phyloP scores from a whole-genome alignment of 2,888 invertebrate genomes.

The Aphidoletes aphidimyza region DNA sequence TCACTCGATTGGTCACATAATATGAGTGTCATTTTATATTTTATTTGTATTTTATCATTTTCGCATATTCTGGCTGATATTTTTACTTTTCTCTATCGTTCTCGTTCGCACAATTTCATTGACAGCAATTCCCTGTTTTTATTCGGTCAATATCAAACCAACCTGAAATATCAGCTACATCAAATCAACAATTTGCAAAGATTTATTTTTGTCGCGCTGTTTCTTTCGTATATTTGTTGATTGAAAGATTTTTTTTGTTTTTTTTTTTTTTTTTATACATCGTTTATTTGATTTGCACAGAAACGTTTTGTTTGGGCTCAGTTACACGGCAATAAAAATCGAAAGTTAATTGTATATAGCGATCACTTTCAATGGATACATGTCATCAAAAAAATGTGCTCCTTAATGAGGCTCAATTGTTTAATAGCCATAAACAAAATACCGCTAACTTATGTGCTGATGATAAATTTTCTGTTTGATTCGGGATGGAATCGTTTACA shows the following conservation, averaged over 20 bases:
- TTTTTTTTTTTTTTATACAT: background rate
- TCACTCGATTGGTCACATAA: no score
- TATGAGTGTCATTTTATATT: no score
- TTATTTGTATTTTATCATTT: no score
- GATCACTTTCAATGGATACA: background rate
- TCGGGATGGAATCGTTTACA: no score
- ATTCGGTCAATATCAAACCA: slow-evolving; percentile 25
- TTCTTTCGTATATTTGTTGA: background rate
- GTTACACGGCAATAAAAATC: background rate
- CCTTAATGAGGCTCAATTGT: background rate
- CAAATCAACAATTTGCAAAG: background rate
- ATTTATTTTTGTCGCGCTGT: background rate
- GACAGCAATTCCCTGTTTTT: background rate
- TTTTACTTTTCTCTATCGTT: background rate
- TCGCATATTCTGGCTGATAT: no score
- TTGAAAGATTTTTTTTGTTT: background rate
- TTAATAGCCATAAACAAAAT: background rate
- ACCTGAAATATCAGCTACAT: background rate
- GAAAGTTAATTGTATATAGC: background rate
- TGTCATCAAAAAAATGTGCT: background rate
- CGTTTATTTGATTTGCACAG: background rate
- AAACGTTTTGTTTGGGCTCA: no score
- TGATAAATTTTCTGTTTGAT: background rate
- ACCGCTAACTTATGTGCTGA: background rate
- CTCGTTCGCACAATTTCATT: background rate